Base-by-base conservation (phyloP, 2,113 vertebrate species). In the Sapajus apella region DNA sequence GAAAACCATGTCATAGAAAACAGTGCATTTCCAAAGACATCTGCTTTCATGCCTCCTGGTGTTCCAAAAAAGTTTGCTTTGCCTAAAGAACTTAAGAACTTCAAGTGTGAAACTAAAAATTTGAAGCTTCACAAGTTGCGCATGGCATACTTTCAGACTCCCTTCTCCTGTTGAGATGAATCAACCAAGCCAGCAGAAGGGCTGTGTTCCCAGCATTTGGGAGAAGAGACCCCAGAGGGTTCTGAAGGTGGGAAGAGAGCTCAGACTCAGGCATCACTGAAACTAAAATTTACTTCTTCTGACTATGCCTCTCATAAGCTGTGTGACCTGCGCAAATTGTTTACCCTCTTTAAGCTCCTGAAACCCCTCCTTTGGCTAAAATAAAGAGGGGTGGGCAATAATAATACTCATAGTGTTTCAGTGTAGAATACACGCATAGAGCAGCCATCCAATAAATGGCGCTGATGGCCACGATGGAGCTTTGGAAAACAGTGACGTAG, bases 1-100 rank as follows among this genome's bases (percentile, higher is more conserved):
- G 79, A 95, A 97, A 92, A 86, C 47, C 40, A 40, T 47, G 45
- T 94, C 76, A 55, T 23, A 20, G 81, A 76, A 80, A 93, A 88
- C 40, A 56, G 50, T 55, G 32, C 73, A 86, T 83, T 92, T 86
- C 30, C n/a, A 86, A 86, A 82, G 45, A 80, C 10, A 66, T 87
- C 90, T 75, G 72, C 79, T 87, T 95, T 89, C n/a, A 17, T 25
- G 94, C 47, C n/a, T 94, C 47, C 56, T 64, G n/a, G 43, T 52
- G 61, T 85, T 64, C 72, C 50, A 84, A 70, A 89, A 84, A 27
- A 20, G 18, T 35, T 40, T 47, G 32, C 73, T 45, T 3, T 72
- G 88, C 82, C 50, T 76, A 61, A 90, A 92, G 35, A 84, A 84
- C 56, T 80, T 40, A 90, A 92, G 35, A 84, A 80, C 56, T 80